Evolutionary conservation across 1,140 invertebrate genomes (phyloP).

Genomic region (Drosophila navojoa): DNA sequence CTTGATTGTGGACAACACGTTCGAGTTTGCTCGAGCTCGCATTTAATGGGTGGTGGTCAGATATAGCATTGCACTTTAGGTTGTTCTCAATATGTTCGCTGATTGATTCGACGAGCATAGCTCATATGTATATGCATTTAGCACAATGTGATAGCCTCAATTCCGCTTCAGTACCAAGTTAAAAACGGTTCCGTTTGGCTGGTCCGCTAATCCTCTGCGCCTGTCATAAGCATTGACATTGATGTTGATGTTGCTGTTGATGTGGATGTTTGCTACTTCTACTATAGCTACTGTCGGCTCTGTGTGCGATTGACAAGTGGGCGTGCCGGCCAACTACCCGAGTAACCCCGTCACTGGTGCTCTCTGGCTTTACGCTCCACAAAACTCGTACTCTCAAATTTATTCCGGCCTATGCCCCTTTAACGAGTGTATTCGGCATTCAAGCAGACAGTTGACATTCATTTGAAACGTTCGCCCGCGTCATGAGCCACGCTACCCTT

Average conservation of each 20-base stretch:
- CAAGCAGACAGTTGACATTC: conserved; percentile 77
- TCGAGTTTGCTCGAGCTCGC: too few relatives aligned
- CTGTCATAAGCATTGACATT: conserved; percentile 81
- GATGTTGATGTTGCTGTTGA: conserved; percentile 51
- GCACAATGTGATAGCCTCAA: conserved; percentile 32
- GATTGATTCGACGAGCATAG: conserved; percentile 59
- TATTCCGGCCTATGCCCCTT: conserved; percentile 75
- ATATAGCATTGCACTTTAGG: conserved; percentile 50
- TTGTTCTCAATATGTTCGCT: conserved; percentile 69
- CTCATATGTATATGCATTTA: conserved; percentile 15
- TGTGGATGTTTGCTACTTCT: conserved; percentile 16
- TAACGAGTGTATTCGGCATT: conserved; percentile 81
- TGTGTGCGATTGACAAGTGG: conserved; percentile 71
- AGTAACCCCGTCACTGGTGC: conserved; percentile 34
- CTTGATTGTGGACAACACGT: too few relatives aligned
- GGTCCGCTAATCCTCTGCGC: conserved; percentile 75
- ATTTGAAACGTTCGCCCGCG: conserved; percentile 66
- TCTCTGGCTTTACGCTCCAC: conserved; percentile 62
- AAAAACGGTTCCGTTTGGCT: conserved; percentile 70
- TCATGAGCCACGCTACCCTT: conserved; percentile 25
- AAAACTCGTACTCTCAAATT: conserved; percentile 62
- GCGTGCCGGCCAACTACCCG: conserved; percentile 61
- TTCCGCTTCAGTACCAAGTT: background rate
- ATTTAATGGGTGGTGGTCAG: too few relatives aligned
- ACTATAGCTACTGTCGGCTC: conserved; percentile 43